Evolutionary conservation across 1,140 invertebrate genomes (phyloP), one percentile per base, ranked within the genome.

Genomic region (Ctenoplectra terminalis): DNA sequence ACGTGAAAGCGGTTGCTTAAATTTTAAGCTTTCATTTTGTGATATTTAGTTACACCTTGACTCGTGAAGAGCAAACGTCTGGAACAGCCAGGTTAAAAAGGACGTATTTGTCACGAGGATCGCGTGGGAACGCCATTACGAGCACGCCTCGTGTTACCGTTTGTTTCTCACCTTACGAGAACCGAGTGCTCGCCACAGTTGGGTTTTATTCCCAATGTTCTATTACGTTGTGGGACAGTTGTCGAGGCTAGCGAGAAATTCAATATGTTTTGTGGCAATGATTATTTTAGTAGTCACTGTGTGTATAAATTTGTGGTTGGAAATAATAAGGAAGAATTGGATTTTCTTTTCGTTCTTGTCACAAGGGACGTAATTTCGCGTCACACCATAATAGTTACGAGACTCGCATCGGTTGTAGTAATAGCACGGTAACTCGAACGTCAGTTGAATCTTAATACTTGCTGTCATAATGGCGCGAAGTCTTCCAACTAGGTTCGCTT

Each of bases 1-100:
- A 9, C 31, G 20, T 34, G 74, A 87, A 87, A 87, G 83, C 71
- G 84, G 83, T 71, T 87, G 88, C 83, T 91, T 86, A 89, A 90
- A 89, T 86, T 90, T 90, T 87, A 87, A 90, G 83, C 84, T 87
- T 87, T 85, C 83, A 82, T 23, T 31, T 85, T 85, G 81, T 80
- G 76, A 70, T 84, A 91, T 90, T 91, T 86, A 89, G 89, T 90
- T 90, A 91, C 84, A 83, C 8, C 13, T 17, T 34, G 8, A 81
- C 81, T 81, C 81, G 86, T 26, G 73, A 52, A 15, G 46, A 7
- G 46, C n/a, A 31, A 60, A 60, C 69, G n/a, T 20, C 15, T 6
- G 9, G 17, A 20, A 23, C 23, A 48, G 67, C 11, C 7, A 4
- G 52, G 66, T 9, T 50, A 29, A 72, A 52, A 64, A 40, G 26